Percentiles rank a stretch among this genome's conserved stretches.
Conservation (phyloP, 2,888 invertebrate species). For the Stratiomys singularior region DNA sequence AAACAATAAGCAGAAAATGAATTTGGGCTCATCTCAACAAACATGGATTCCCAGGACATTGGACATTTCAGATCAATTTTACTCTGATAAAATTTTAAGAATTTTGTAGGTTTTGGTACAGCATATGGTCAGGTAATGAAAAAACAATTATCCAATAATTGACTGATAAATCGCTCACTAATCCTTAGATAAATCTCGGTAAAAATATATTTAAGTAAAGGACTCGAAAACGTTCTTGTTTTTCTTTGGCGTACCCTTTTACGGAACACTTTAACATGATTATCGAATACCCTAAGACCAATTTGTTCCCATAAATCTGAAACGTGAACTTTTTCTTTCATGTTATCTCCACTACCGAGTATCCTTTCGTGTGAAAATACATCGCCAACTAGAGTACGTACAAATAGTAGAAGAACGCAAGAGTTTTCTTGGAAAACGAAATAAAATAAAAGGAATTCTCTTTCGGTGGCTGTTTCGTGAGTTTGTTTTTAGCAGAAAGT, state of each 20-base stretch:
- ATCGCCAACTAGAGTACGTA: not conserved
- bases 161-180: no score
- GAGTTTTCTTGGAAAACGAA: no score
- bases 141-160: no score
- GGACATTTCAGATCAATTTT: no score
- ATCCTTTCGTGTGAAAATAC: constrained; percentile 2
- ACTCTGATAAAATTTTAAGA: no score
- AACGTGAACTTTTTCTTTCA: constrained; percentile 11
- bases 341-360: not conserved
- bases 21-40: no score
- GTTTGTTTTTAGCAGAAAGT: not conserved
- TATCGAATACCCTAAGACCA: constrained; percentile 22
- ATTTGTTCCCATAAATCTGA: constrained; percentile 32
- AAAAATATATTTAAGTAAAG: constrained; percentile 6
- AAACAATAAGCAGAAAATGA: no score
- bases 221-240: not conserved
- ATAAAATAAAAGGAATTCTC: not conserved
- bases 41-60: no score
- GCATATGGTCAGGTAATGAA: no score
- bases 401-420: not conserved
- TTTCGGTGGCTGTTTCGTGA: not conserved
- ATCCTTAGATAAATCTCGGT: no score
- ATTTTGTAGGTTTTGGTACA: no score
- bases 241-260: not conserved
- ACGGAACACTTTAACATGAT: constrained; percentile 9